Base-by-base conservation (phyloP, 2,797 vertebrate species). In the Cuculus canorus region DNA sequence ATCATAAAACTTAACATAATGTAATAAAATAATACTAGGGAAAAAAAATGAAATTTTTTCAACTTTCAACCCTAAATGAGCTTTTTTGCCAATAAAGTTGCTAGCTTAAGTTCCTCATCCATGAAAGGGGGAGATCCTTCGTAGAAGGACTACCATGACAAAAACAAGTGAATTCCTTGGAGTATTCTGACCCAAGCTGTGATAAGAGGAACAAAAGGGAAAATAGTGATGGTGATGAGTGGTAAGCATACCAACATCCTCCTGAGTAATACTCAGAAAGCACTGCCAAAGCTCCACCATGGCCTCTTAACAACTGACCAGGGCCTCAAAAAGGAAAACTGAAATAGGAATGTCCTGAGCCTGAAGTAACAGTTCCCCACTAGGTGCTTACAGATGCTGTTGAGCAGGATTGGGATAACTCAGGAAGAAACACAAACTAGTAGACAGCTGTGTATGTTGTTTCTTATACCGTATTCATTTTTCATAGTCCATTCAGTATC, bases 141-240 rank as follows among this genome's bases (percentile, higher is more conserved):
- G 69, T 43, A 52, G 35, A 17, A 65, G 9, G 90, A 15, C 5
- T 35, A 18, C 2, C 9, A 47, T 15, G n/a, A 72, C 10, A 63
- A 35, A 81, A 81, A 9, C 0, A 0, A 57, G 12, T 6, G 18
- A 69, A 32, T 7, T 22, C 54, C 77, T 66, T 48, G 39, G 12
- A 70, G 11, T 4, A 17, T 30, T 60, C 30, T 70, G 39, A 66
- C 22, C 10, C 43, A 72, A 59, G 35, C 1, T 41, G 21, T 7
- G 24, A 53, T 0, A 65, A 18, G 13, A 91, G 17, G 28, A 32
- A n/a, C n/a, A 81, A 54, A 88, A 73, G 17, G 10, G 8, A 66
- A 82, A 60, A n/a, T 8, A 27, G 52, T 0, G 14, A 13, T 25
- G 35, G 17, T 2, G 9, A 23, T 5, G 6, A 11, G 25, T 11